phyloP scores from a whole-genome alignment of 2,113 vertebrate species.

The Cyphomyrus plagiostoma region DNA sequence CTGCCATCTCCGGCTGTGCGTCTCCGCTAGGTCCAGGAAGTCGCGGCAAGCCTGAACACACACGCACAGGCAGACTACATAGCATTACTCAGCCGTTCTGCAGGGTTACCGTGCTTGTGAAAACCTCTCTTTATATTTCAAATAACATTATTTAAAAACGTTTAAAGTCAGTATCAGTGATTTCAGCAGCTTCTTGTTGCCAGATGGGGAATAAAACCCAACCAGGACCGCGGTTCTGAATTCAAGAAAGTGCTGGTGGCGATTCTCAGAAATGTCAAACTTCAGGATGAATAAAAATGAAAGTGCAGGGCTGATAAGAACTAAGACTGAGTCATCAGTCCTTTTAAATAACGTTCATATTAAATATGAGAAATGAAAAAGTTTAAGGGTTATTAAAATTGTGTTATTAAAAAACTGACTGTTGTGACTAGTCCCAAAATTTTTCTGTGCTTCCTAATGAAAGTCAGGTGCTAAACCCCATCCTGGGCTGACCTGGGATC shows the following conservation, averaged over 20 bases:
- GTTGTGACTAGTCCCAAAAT: background rate
- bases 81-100: background rate
- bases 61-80: background rate
- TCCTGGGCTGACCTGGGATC: background rate
- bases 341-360: background rate
- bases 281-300: background rate
- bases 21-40: conserved; percentile 89
- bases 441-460: background rate
- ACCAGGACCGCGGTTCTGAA: background rate
- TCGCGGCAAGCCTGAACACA: conserved; percentile 84
- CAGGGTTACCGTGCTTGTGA: background rate
- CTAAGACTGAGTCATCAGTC: background rate
- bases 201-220: background rate
- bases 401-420: background rate
- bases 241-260: background rate
- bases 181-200: background rate
- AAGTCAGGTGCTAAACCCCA: background rate
- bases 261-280: background rate
- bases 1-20: conserved; percentile 91
- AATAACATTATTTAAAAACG: background rate
- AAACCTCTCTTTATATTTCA: background rate
- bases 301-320: background rate
- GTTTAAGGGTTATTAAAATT: background rate
- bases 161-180: background rate
- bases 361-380: background rate